Evolutionary conservation across 2,113 vertebrate genomes (phyloP).

Genomic region (Mesitornis unicolor): DNA sequence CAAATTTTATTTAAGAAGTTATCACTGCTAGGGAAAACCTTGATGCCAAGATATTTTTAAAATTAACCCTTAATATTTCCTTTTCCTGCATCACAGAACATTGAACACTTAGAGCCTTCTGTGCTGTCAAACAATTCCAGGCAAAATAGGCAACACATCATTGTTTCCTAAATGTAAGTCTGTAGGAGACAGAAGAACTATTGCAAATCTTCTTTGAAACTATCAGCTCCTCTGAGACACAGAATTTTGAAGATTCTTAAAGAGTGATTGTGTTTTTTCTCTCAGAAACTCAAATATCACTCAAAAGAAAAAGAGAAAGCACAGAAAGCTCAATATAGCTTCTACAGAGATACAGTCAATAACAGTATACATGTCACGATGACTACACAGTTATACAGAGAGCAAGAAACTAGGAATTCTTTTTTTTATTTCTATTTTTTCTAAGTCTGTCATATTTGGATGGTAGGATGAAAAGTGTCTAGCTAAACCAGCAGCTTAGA

Average conservation of each 20-base stretch:
- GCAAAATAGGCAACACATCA: not conserved
- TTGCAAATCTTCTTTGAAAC: not conserved
- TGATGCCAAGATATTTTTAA: not conserved
- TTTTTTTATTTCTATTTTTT: not conserved
- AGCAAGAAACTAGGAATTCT: not conserved
- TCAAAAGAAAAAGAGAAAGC: not conserved
- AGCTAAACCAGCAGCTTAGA: not conserved
- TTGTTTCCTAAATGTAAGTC: not conserved
- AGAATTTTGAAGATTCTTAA: not conserved
- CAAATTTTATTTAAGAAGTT: not conserved
- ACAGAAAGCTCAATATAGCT: not conserved
- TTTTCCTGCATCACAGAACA: not conserved
- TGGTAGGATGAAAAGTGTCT: not conserved
- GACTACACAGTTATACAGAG: not conserved
- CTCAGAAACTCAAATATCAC: not conserved
- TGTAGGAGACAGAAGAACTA: not conserved
- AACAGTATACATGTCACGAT: not conserved
- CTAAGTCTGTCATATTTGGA: not conserved
- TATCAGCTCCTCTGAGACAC: not conserved
- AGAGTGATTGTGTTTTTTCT: not conserved
- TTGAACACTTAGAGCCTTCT: not conserved
- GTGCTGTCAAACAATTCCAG: not conserved
- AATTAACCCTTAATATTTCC: not conserved
- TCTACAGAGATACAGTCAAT: not conserved
- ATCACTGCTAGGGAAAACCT: not conserved